Evolutionary conservation across 2,113 vertebrate genomes (phyloP).

Genomic region (Dipodomys ordii): DNA sequence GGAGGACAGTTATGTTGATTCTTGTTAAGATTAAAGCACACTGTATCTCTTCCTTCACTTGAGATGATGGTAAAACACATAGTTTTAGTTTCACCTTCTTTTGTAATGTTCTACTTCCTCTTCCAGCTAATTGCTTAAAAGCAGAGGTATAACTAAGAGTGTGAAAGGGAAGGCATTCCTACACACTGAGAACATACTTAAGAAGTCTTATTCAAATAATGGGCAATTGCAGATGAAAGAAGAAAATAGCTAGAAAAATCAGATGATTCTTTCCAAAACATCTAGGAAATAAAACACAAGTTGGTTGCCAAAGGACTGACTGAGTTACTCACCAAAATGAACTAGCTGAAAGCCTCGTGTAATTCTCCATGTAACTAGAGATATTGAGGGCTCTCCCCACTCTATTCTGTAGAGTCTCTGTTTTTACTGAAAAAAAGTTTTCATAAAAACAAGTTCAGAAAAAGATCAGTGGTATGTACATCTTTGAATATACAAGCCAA

Average conservation of each 20-base stretch:
- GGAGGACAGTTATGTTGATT: not conserved
- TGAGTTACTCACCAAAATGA: slow-evolving; percentile 34
- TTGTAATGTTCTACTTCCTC: slow-evolving; percentile 35
- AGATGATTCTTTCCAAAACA: slow-evolving; percentile 55
- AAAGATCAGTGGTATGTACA: not conserved
- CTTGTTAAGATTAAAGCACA: not conserved
- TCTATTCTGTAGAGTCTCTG: not conserved
- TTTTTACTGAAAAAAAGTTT: slow-evolving; percentile 45
- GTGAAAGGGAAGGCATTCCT: not conserved
- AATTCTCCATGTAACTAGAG: slow-evolving; percentile 33
- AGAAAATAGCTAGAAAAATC: slow-evolving; percentile 49
- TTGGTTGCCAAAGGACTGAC: slow-evolving; percentile 31
- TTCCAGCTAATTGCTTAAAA: slow-evolving; percentile 48
- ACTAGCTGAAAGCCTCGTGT: not conserved
- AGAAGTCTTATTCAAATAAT: slow-evolving; percentile 59
- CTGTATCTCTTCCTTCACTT: not conserved
- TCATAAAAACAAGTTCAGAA: slow-evolving; percentile 37
- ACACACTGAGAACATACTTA: slow-evolving; percentile 23
- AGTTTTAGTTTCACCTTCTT: slow-evolving; percentile 18
- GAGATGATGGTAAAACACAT: not conserved
- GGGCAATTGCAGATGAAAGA: slow-evolving; percentile 42
- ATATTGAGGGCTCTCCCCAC: not conserved
- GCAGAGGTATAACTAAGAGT: not conserved
- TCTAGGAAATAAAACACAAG: not conserved
- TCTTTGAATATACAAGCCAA: not conserved